Evolutionary conservation across 2,797 vertebrate species (phyloP).

Genomic region (Cygnus olor): DNA sequence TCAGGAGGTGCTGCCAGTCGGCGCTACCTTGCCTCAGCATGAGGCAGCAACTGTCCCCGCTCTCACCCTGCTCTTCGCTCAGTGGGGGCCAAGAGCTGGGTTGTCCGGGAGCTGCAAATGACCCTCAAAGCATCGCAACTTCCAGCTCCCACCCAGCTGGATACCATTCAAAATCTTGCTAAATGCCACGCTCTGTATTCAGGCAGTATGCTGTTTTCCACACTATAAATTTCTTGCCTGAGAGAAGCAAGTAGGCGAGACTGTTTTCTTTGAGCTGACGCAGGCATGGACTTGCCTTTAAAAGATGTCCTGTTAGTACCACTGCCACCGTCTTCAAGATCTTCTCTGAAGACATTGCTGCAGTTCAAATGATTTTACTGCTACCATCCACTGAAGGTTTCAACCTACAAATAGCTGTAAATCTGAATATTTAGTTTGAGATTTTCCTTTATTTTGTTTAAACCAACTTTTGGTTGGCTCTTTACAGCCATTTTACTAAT

Average conservation of each 20-base stretch:
- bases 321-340: background rate
- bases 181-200: background rate
- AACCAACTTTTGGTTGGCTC: background rate
- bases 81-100: background rate
- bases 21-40: background rate
- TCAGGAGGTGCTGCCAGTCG: background rate
- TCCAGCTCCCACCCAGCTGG: conserved; percentile 3
- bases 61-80: background rate
- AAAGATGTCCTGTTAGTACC: background rate
- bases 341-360: background rate
- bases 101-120: background rate
- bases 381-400: background rate
- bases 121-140: background rate
- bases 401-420: background rate
- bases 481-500: background rate
- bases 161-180: background rate
- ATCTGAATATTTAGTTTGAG: background rate
- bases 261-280: background rate
- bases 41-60: background rate
- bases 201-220: background rate
- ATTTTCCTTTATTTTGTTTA: background rate
- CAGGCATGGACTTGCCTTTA: accelerated
- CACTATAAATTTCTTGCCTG: background rate
- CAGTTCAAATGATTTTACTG: background rate
- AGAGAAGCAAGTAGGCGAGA: background rate